A percentile compares a stretch with the other conserved stretches of the same genome.
These are phyloP conservation scores for Lasiurus borealis DNA, from an alignment of 2,113 vertebrate genomes.

Conservation along the genomic window DNA sequence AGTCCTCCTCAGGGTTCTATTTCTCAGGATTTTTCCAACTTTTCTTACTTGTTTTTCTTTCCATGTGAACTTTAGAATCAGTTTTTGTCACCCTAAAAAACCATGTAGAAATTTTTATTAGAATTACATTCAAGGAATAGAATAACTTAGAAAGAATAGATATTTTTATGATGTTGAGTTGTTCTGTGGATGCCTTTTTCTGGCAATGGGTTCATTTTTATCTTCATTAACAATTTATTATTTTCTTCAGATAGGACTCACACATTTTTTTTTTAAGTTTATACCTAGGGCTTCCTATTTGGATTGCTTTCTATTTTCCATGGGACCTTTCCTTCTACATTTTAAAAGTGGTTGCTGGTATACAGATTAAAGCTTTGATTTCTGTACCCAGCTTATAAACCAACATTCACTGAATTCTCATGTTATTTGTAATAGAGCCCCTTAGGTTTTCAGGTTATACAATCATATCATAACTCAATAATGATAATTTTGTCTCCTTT, in stretches of 20 bases:
- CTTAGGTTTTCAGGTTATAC: not conserved
- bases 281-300: not conserved
- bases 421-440: not conserved
- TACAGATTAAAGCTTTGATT: not conserved
- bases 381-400: not conserved
- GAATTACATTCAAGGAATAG: not conserved
- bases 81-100: not conserved
- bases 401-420: not conserved
- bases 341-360: not conserved
- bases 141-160: not conserved
- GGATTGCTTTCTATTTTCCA: not conserved
- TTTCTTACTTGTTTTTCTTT: not conserved
- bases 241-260: not conserved
- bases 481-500: constrained; percentile 26
- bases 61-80: not conserved
- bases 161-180: not conserved
- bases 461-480: not conserved
- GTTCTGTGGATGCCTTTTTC: not conserved
- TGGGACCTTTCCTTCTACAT: not conserved
- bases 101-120: not conserved
- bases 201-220: not conserved
- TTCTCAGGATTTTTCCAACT: not conserved
- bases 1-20: not conserved
- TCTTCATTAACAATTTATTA: not conserved
- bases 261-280: not conserved